Evolutionary conservation across 2,888 invertebrate genomes (phyloP), one percentile per base, ranked within the genome.

Genomic region (Bellardia pandia): DNA sequence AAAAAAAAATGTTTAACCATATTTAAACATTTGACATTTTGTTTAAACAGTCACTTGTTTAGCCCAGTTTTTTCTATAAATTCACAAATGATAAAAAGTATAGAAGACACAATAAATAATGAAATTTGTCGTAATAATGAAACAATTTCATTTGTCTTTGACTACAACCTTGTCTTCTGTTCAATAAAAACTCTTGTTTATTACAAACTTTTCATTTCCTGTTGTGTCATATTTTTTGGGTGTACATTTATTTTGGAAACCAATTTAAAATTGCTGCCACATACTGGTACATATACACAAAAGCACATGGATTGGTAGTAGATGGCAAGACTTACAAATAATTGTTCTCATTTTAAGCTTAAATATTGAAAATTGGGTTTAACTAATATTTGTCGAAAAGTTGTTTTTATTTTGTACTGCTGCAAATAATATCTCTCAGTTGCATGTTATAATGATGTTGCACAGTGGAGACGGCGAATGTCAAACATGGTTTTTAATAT

Each of bases 131-230:
- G 64, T 77, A 13, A 48, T 66, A 72, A 58, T 58, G 58, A 86
- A 86, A 79, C 51, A 79, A 86, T 72, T 53, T 75, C 45, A 71
- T 85, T 85, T 80, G 56, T 76, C 48, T 80, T 75, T 51, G 51
- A 45, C 45, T 45, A 13, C 13, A 13, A 37, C 6, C 2, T 6
- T 37, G n/a, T 37, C 5, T 5, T 33, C 14, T 37, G 1, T 37
- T 5, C 16, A n/a, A 33, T 33, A 11, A 14, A 42, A 14, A 23
- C 23, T 11, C 60, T 33, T 68, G n/a, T 45, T n/a, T n/a, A 64
- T 40, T 64, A 16, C n/a, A 77, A 82, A n/a, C 45, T 56, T 78
- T 71, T 75, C 53, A 82, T 77, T 81, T 72, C 62, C 68, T 74
- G 42, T 53, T 66, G 37, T 51, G 7, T 62, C 45, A 45, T 45